Percentiles rank a stretch among this genome's conserved stretches.
Conservation (phyloP, 2,113 vertebrate genomes). For the Mustela lutreola region DNA sequence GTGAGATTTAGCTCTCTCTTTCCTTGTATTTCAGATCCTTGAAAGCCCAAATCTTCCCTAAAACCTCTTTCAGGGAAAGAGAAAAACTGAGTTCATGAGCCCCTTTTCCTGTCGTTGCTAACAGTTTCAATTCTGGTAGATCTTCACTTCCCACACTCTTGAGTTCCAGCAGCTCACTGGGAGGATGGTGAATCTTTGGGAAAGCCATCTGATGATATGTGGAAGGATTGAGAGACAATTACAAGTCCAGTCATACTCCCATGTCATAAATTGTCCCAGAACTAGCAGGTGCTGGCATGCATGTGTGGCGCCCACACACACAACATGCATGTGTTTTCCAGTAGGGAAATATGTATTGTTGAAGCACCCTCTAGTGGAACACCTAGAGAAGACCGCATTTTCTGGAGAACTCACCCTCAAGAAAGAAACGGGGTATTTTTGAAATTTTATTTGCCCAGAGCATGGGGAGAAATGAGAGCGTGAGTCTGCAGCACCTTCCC, state of each 20-base stretch:
- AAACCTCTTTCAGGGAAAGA: background rate
- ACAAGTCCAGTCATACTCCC: background rate
- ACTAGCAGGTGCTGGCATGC: background rate
- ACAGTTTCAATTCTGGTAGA: background rate
- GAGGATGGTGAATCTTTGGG: background rate
- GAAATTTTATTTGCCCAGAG: background rate
- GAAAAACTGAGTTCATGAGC: background rate
- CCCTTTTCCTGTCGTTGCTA: background rate
- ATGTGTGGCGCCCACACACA: background rate
- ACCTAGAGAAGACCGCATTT: constrained; percentile 72
- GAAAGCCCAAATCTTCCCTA: background rate
- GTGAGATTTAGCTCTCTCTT: background rate
- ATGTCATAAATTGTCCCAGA: background rate
- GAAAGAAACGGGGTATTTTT: background rate
- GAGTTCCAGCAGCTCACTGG: background rate
- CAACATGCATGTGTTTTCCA: background rate
- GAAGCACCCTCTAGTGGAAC: constrained; percentile 91
- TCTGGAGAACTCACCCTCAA: background rate
- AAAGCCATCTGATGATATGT: background rate
- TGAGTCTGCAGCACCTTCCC: background rate
- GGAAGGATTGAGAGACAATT: background rate
- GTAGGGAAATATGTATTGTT: constrained; percentile 86
- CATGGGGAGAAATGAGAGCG: background rate
- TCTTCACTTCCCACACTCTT: background rate
- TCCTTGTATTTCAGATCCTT: background rate